These are phyloP conservation scores for Leptinotarsa tumamoca DNA, from an alignment of 2,888 invertebrate species.

Conservation along the genomic window DNA sequence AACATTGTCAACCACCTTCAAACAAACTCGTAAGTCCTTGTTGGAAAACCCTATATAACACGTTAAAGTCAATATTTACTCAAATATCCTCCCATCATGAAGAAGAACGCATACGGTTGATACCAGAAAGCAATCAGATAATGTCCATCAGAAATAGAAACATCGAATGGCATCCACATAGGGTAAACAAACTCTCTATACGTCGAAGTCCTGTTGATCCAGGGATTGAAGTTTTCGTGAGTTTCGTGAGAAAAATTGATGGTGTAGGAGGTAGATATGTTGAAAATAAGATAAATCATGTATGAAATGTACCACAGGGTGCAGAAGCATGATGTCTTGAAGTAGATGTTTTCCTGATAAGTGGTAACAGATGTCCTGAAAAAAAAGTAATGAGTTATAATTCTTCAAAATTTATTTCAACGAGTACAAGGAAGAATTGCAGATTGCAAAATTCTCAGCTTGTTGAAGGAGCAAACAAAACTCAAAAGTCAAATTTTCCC, in stretches of 20 bases:
- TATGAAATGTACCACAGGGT: background rate
- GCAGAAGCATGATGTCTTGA: background rate
- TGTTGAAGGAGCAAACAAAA: too few relatives aligned
- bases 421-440: too few relatives aligned
- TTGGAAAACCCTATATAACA: too few relatives aligned
- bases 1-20: too few relatives aligned
- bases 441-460: too few relatives aligned
- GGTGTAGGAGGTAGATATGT: conserved; percentile 9
- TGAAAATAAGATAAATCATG: conserved; percentile 8
- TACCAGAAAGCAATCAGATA: conserved; percentile 37
- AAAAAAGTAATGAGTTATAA: background rate
- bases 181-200: conserved; percentile 40
- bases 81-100: conserved; percentile 32
- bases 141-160: conserved; percentile 41
- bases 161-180: conserved; percentile 41
- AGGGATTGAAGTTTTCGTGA: conserved; percentile 33
- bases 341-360: background rate
- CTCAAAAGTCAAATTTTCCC: too few relatives aligned
- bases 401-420: too few relatives aligned
- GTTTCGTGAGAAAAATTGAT: conserved; percentile 24
- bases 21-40: too few relatives aligned
- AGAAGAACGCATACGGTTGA: conserved; percentile 32
- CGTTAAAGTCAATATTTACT: conserved; percentile 14
- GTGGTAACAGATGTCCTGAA: conserved; percentile 7
- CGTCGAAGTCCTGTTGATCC: conserved; percentile 29